Evolutionary conservation across 1,140 invertebrate species (phyloP), one percentile per base, ranked within the genome.

Genomic region (Aphelenchoides fujianensis): DNA sequence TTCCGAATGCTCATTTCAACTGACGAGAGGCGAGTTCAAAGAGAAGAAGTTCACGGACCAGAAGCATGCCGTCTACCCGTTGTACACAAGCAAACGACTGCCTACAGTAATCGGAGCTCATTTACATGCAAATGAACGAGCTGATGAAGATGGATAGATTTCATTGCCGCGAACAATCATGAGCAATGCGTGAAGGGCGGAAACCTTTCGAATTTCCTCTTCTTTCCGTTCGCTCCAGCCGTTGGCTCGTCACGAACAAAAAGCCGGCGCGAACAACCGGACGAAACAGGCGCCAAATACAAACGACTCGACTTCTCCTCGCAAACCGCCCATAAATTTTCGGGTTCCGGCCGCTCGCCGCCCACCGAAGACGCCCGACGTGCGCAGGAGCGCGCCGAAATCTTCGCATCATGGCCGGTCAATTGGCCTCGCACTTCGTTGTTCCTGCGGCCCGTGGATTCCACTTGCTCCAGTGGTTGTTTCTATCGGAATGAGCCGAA

Each of bases 311-410:
- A 48, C 41, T 48, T n/a, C n/a, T n/a, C n/a, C n/a, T n/a, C n/a
- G n/a, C 41, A 48, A 48, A 48, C 41, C 41, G 41, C 12, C 23
- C 41, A 48, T 48, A 48, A 48, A 48, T 48, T 48, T 48, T 48
- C 41, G 41, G 41, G 41, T 48, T 48, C 23, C 23, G 41, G 12
- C 41, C 41, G 41, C 23, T 48, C 12, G 23, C 12, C 23, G 41
- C 23, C 12, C 41, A 48, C 23, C 41, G 41, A 48, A n/a, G n/a
- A n/a, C n/a, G n/a, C n/a, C n/a, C n/a, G n/a, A n/a, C n/a, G n/a
- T n/a, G n/a, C n/a, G n/a, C n/a, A n/a, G n/a, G n/a, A n/a, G n/a
- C n/a, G n/a, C n/a, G n/a, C n/a, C n/a, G n/a, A n/a, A n/a, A n/a
- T n/a, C n/a, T n/a, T n/a, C 41, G 12, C 41, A 16, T 48, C 41